These are phyloP conservation scores for Phrynocephalus versicolor DNA, from an alignment of 2,113 vertebrate genomes.

Conservation along the genomic window DNA sequence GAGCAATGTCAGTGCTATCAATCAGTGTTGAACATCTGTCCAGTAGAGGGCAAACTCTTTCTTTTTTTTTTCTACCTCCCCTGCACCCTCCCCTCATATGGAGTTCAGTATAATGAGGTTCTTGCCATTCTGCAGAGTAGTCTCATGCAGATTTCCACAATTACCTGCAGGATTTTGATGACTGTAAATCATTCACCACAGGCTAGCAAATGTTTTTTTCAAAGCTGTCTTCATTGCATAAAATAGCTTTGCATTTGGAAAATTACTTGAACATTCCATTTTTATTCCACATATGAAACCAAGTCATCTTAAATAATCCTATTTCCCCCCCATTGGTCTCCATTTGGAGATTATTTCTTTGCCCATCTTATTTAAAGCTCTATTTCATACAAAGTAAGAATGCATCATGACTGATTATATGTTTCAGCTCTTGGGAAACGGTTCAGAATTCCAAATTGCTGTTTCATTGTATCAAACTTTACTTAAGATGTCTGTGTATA, in stretches of 20 bases:
- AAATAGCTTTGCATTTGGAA: slow-evolving; percentile 68
- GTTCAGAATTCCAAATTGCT: slow-evolving; percentile 52
- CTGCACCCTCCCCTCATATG: not conserved
- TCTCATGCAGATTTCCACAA: slow-evolving; percentile 65
- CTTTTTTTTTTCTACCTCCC: not conserved
- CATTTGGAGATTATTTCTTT: slow-evolving; percentile 63
- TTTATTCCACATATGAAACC: slow-evolving; percentile 62
- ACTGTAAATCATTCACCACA: slow-evolving; percentile 67
- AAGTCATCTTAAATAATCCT: slow-evolving; percentile 64
- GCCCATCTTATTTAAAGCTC: slow-evolving; percentile 50
- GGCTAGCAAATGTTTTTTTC: slow-evolving; percentile 67
- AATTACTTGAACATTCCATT: slow-evolving; percentile 71
- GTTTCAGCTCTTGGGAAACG: slow-evolving; percentile 61
- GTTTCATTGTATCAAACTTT: slow-evolving; percentile 53
- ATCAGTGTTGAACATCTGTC: slow-evolving; percentile 62
- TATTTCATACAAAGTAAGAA: slow-evolving; percentile 52
- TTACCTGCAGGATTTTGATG: slow-evolving; percentile 72
- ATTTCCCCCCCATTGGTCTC: slow-evolving; percentile 56
- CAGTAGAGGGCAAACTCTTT: slow-evolving; percentile 70
- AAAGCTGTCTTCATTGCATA: slow-evolving; percentile 56
- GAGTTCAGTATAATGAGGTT: slow-evolving; percentile 52
- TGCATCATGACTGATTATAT: slow-evolving; percentile 44
- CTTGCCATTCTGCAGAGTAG: slow-evolving; percentile 50
- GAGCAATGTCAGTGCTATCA: not conserved
- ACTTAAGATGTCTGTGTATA: slow-evolving; percentile 47